Base-by-base conservation (phyloP, 2,797 vertebrate genomes). In the Argentina silus region DNA sequence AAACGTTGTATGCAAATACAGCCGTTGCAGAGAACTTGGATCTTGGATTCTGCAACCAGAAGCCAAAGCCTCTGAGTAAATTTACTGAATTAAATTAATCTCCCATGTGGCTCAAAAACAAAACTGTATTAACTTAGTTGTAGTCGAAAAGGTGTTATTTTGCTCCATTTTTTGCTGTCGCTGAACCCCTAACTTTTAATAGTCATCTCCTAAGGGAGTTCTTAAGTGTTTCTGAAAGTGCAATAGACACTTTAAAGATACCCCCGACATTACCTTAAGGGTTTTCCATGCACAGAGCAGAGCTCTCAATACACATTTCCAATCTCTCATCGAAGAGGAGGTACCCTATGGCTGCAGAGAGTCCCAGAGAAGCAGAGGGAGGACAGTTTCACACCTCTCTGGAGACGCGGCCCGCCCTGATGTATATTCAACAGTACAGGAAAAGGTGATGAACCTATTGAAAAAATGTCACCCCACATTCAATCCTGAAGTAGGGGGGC, bases 371-470 rank as follows among this genome's bases (percentile, higher is more conserved):
- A 61, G 65, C 67, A 23, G 70, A 79, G 74, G 56, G 67, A 70
- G 61, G 74, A 74, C 67, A 77, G 79, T 89, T 86, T 68, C 45
- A 79, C 61, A 3, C 45, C 73, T 79, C 87, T 83, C 85, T 42
- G 14, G 82, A 86, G 87, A 88, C 74, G 61, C 73, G 60, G 69
- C 82, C 79, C 72, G 70, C 77, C 82, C 84, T 90, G 86, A 91
- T 91, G 82, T 89, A 91, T 91, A 92, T 93, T 92, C 89, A 93
- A 75, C 72, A 84, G 82, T 79, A 89, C 75, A 85, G 87, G 84
- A 79, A 84, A 92, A 92, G 90, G 90, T 93, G 89, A 91, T 80
- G 69, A 89, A 88, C 85, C 84, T 91, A 93, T 93, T 90, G 93
- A 86, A 90, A 86, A 93, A 73, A 79, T 91, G 93, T 93, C 91